phyloP scores from a whole-genome alignment of 1,140 invertebrate genomes.

The Trypoxylus dichotomus region DNA sequence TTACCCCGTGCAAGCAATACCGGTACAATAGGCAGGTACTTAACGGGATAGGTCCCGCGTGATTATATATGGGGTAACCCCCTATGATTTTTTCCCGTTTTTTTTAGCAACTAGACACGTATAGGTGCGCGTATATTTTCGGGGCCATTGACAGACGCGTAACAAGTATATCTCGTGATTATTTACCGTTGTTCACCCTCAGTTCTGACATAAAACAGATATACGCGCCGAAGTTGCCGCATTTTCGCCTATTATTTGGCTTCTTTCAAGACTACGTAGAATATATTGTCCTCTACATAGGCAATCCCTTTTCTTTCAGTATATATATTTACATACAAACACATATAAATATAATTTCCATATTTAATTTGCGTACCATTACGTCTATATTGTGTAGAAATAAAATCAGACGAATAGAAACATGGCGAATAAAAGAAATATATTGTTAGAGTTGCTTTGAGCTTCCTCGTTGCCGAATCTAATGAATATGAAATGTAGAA shows the following conservation, averaged over 20 bases:
- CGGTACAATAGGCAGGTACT: conserved; percentile 32
- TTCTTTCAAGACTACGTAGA: neutral
- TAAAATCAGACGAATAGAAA: neutral
- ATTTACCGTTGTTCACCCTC: conserved; percentile 25
- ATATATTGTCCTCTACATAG: neutral
- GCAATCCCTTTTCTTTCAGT: neutral
- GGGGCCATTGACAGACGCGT: conserved; percentile 14
- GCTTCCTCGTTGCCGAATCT: neutral
- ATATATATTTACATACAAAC: neutral
- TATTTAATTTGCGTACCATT: conserved; percentile 4
- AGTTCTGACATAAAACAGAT: neutral
- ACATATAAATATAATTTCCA: conserved; percentile 3
- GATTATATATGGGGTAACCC: neutral
- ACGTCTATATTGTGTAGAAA: neutral
- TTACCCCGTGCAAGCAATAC: conserved; percentile 20
- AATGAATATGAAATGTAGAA: neutral
- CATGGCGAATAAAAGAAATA: neutral
- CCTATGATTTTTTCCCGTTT: conserved; percentile 33
- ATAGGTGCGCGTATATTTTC: conserved; percentile 9
- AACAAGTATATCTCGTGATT: conserved; percentile 31
- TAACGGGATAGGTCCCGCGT: conserved; percentile 30
- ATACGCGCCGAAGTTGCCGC: neutral
- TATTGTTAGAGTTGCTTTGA: neutral
- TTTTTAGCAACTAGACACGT: conserved; percentile 34
- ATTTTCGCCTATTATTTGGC: neutral